Evolutionary conservation across 2,888 invertebrate genomes (phyloP), one percentile per base, ranked within the genome.

Genomic region (Rugalucina vietnamica): DNA sequence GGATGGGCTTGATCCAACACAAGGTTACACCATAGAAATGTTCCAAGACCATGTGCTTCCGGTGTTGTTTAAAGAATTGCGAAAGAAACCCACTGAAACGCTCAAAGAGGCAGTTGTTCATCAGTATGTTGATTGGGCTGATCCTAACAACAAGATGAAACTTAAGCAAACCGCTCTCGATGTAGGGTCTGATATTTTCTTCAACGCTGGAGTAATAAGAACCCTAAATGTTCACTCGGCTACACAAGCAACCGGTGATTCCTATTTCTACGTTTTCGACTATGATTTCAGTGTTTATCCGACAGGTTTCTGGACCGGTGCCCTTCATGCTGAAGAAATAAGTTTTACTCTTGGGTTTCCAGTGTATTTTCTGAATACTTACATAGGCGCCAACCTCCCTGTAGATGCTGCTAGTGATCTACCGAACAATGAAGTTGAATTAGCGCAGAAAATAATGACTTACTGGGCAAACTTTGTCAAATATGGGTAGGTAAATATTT

Each of bases 211-310:
- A 34, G 39, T 70, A 18, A 24, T 36, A 8, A 8, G n/a, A 21
- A 5, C 70, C 10, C 2, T 39, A 21, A 70, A 34, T 70, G 70
- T 36, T 10, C 70, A 70, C 29, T 3, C 36, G 4, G 10, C 5
- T 24, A 39, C 36, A 5, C 14, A 24, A 70, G 36, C 2, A 36
- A 36, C 4, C 5, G 36, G 36, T 18, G 10, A 24, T 18, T n/a
- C 39, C 12, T 70, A 70, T 34, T 70, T 70, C 36, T 70, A 70
- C 70, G 36, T 37, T 8, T 70, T 70, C 21, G 70, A 70, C 24
- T 24, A 70, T n/a, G 21, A 34, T 1, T 24, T 24, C 10, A 70
- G 70, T 21, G 57, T 27, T 2, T 57, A 57, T 27, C 57, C 57
- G 5, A 3, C 5, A 12, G 57, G 57, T 10, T 57, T 3, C 3